Base-by-base conservation (phyloP, 2,888 invertebrate species). In the Osmoderma eremita region DNA sequence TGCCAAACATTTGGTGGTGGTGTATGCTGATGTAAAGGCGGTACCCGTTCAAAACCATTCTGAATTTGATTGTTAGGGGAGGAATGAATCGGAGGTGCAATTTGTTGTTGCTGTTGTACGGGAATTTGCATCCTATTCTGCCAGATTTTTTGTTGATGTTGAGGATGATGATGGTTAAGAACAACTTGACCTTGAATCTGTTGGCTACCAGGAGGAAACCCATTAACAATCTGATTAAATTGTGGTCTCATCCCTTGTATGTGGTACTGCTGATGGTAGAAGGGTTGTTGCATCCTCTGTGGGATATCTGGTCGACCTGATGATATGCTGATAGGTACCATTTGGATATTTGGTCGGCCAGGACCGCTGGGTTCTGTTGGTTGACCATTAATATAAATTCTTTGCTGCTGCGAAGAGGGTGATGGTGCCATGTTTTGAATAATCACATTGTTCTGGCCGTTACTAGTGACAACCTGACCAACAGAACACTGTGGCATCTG, bases 21-120 rank as follows among this genome's bases (percentile, higher is more conserved):
- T 82, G 83, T 87, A 83, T 91, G 90, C 76, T 90, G 90, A 71
- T 91, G 91, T 48, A 91, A 79, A 0, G 91, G 91, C 17, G 91
- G 91, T 8, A 91, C 91, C 68, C 91, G 86, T 69, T 91, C 88
- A 74, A 88, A 89, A 75, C 86, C 85, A 39, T 84, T 85, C 77
- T 78, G 67, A 78, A 78, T 67, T 41, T 71, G 68, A 51, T 68
- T 30, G 10, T 30, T 71, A 36, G 69, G 70, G 22, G 70, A 66
- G 64, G 67, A 70, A 69, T 13, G 78, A 73, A 48, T 78, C 76
- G 72, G 67, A 12, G 53, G 53, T 22, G 62, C 41, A 17, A 67
- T 41, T 67, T 67, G 66, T 13, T 86, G 85, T 69, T 86, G 84
- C 80, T 86, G 87, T 87, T 87, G 87, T 3, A 86, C 86, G n/a